Percentiles rank a stretch among this genome's conserved stretches.
phyloP scores from a whole-genome alignment of 2,113 vertebrate species.

The Aleadryas rufinucha region DNA sequence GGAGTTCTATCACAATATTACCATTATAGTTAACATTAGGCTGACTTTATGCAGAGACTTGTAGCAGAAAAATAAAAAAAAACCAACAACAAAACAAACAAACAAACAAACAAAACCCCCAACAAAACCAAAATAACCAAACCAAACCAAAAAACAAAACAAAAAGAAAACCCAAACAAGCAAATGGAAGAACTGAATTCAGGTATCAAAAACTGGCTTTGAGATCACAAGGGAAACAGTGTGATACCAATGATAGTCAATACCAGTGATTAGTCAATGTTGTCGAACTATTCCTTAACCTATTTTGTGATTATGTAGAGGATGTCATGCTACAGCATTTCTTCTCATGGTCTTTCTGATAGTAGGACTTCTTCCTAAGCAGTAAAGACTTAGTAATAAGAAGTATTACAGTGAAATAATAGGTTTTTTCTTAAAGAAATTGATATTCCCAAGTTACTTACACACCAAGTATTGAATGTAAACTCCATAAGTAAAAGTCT shows the following conservation, averaged over 20 bases:
- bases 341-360: background rate
- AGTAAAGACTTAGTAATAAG: background rate
- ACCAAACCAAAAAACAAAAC: background rate
- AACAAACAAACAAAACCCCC: background rate
- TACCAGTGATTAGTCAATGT: too few species aligned
- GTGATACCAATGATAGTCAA: background rate
- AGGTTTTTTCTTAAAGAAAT: background rate
- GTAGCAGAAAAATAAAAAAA: background rate
- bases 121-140: background rate
- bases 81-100: too few species aligned
- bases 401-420: background rate
- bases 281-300: background rate
- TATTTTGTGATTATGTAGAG: background rate
- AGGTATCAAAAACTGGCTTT: background rate
- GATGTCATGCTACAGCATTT: background rate
- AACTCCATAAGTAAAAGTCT: background rate
- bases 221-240: background rate
- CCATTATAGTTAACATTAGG: background rate
- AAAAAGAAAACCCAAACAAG: background rate
- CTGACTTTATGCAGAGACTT: background rate
- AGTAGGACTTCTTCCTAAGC: background rate
- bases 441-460: background rate
- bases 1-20: background rate
- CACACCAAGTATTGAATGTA: background rate
- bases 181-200: background rate